Percentiles rank a stretch among this genome's conserved stretches.
Conservation (phyloP, 2,797 vertebrate species). For the Poecilia velifera region DNA sequence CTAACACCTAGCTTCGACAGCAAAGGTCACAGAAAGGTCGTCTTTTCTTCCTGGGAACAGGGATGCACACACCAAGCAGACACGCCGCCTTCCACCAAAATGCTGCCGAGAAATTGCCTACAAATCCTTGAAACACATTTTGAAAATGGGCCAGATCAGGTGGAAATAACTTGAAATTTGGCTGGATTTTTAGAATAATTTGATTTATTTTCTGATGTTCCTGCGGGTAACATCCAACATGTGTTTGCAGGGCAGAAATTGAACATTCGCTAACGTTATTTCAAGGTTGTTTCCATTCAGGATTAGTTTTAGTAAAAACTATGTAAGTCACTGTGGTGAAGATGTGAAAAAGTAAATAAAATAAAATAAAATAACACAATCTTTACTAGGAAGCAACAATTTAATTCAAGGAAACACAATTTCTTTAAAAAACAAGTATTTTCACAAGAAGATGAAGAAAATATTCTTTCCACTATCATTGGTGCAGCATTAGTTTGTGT, state of each 20-base stretch:
- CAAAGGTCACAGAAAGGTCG: constrained; percentile 67
- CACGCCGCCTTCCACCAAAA: background rate
- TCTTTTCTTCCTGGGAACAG: constrained; percentile 21
- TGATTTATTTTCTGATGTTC: background rate
- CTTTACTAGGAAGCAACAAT: background rate
- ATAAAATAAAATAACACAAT: background rate
- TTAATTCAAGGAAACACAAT: background rate
- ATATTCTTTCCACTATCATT: background rate
- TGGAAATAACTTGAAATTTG: background rate
- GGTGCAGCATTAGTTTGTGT: background rate
- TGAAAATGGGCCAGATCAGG: background rate
- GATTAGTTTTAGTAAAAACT: background rate
- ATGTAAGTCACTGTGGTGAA: background rate
- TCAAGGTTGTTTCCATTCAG: background rate
- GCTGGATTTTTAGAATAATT: background rate
- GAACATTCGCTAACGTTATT: background rate
- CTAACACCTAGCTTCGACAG: constrained; percentile 62
- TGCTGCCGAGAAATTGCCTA: background rate
- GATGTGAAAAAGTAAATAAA: background rate
- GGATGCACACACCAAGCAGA: background rate
- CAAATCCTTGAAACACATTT: constrained; percentile 8
- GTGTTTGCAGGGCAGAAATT: background rate
- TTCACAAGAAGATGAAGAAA: no score
- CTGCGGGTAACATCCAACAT: background rate
- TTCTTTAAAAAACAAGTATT: background rate